phyloP scores from a whole-genome alignment of 2,113 vertebrate species.

The Entelurus aequoreus region DNA sequence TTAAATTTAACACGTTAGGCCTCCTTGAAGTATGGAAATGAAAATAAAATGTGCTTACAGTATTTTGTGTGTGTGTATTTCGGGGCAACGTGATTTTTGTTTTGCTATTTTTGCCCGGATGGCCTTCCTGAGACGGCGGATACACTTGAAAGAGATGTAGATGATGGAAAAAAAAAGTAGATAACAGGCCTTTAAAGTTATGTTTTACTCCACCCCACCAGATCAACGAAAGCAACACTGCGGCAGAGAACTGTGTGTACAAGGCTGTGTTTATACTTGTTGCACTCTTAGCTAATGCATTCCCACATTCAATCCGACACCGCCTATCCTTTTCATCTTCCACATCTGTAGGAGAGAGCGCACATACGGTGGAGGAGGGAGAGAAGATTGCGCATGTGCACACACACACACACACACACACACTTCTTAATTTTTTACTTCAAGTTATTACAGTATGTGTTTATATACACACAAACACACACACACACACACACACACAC shows the following conservation, averaged over 20 bases:
- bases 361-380: slow-evolving; percentile 22
- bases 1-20: no score
- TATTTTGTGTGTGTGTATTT: not conserved
- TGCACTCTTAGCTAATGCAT: slow-evolving; percentile 47
- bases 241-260: slow-evolving; percentile 13
- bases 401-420: slow-evolving; percentile 13
- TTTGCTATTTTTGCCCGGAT: slow-evolving; percentile 19
- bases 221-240: slow-evolving; percentile 19
- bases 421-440: not conserved
- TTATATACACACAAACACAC: no score
- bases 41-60: no score
- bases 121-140: slow-evolving; percentile 32
- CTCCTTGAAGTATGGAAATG: no score
- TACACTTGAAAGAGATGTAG: slow-evolving; percentile 38
- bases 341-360: slow-evolving; percentile 40
- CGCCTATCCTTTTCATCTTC: slow-evolving; percentile 50
- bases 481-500: no score
- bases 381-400: slow-evolving; percentile 12
- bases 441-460: no score
- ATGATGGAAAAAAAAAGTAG: slow-evolving; percentile 28
- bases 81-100: slow-evolving; percentile 3
- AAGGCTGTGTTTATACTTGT: slow-evolving; percentile 58
- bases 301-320: slow-evolving; percentile 52
- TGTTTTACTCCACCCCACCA: slow-evolving; percentile 28
- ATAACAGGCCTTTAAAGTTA: slow-evolving; percentile 31